Percentiles rank a stretch among this genome's conserved stretches.
Conservation (phyloP, 1,140 invertebrate species). For the Zaprionus inermis region DNA sequence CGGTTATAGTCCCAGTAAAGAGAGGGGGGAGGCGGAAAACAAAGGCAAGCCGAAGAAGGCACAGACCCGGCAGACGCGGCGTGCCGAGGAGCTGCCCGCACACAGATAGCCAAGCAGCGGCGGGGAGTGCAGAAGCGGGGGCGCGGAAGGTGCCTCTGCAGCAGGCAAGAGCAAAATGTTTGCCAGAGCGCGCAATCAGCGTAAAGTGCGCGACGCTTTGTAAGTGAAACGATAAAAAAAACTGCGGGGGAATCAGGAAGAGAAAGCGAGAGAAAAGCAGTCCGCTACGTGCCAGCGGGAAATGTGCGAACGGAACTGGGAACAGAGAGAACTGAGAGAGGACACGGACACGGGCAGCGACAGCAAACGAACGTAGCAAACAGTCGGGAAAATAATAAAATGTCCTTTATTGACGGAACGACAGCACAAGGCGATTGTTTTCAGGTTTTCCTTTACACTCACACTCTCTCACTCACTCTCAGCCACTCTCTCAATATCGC, state of each 20-base stretch:
- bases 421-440: conserved; percentile 61
- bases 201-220: conserved; percentile 80
- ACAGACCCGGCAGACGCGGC: neutral
- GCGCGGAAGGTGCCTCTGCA: neutral
- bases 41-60: conserved; percentile 14
- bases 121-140: neutral
- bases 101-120: neutral
- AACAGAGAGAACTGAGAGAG: neutral
- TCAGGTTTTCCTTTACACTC: conserved; percentile 33
- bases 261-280: conserved; percentile 1
- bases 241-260: neutral
- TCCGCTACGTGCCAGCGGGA: conserved; percentile 9
- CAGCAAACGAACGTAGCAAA: conserved; percentile 24
- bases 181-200: conserved; percentile 77
- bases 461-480: neutral
- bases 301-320: conserved; percentile 34
- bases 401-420: conserved; percentile 75
- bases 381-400: conserved; percentile 66
- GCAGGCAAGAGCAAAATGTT: conserved; percentile 60
- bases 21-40: neutral
- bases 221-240: conserved; percentile 76
- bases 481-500: neutral
- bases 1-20: conserved; percentile 5
- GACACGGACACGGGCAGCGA: neutral
- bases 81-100: neutral